Evolutionary conservation across 1,140 invertebrate genomes (phyloP).

Genomic region (Ylistrum balloti): DNA sequence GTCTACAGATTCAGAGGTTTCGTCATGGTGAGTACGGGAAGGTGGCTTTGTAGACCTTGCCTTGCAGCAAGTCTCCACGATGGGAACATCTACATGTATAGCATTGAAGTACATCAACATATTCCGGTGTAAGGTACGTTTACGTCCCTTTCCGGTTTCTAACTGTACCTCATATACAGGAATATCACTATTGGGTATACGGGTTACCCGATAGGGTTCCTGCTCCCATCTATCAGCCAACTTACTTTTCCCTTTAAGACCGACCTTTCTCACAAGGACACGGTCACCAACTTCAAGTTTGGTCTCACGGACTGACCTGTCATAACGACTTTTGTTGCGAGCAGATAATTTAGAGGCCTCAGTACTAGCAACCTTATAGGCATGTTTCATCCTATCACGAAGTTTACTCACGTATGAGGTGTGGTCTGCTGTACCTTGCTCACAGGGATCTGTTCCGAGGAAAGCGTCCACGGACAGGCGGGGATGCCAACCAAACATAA

Average conservation of each 20-base stretch:
- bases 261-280: conserved; percentile 37
- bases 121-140: conserved; percentile 53
- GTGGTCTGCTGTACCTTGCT: too few relatives aligned
- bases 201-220: conserved; percentile 45
- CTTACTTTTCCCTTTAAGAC: conserved; percentile 46
- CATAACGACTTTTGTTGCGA: not conserved
- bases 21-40: too few relatives aligned
- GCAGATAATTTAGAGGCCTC: too few relatives aligned
- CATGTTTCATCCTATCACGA: too few relatives aligned
- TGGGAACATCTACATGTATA: not conserved
- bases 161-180: conserved; percentile 45
- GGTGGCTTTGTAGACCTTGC: too few relatives aligned
- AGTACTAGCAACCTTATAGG: too few relatives aligned
- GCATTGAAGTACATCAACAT: conserved; percentile 47
- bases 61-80: too few relatives aligned
- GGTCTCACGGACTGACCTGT: conserved; percentile 42
- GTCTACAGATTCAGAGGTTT: too few relatives aligned
- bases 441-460: conserved; percentile 36
- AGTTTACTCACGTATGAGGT: too few relatives aligned
- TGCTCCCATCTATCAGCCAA: conserved; percentile 47
- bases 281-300: conserved; percentile 45
- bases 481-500: conserved; percentile 58
- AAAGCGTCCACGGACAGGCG: conserved; percentile 52
- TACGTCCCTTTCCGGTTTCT: not conserved
- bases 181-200: conserved; percentile 52